These are phyloP conservation scores for Lycaon pictus DNA, from an alignment of 2,113 vertebrate genomes.

Conservation along the genomic window DNA sequence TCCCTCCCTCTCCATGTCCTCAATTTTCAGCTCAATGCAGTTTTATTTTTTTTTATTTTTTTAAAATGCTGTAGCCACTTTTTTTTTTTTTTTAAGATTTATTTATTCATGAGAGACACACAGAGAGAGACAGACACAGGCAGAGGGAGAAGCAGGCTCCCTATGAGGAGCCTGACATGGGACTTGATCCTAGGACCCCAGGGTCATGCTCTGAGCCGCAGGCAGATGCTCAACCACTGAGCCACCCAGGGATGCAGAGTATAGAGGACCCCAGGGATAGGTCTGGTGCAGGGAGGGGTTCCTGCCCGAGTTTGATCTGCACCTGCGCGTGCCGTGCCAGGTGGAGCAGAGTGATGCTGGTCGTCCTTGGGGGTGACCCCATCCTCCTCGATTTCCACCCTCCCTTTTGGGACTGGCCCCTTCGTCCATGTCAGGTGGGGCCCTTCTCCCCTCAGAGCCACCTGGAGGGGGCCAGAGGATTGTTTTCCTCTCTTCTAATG, in stretches of 20 bases:
- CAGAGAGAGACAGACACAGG: too few relatives aligned
- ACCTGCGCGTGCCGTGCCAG: not conserved
- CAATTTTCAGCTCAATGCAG: not conserved
- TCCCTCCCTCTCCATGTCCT: not conserved
- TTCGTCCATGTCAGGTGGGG: rapidly evolving
- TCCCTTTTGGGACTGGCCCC: rapidly evolving
- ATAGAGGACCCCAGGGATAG: not conserved
- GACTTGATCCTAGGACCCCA: too few relatives aligned
- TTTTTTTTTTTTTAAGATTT: too few relatives aligned
- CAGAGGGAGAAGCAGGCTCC: too few relatives aligned
- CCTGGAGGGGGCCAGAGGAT: not conserved
- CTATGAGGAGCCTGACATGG: too few relatives aligned
- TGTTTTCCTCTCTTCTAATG: not conserved
- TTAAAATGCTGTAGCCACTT: too few relatives aligned
- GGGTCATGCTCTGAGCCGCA: too few relatives aligned
- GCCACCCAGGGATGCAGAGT: too few relatives aligned
- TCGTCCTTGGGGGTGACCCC: not conserved
- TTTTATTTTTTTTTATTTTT: too few relatives aligned
- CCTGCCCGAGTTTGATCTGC: not conserved
- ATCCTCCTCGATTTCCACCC: not conserved
- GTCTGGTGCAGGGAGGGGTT: not conserved
- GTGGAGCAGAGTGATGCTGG: too few relatives aligned
- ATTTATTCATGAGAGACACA: too few relatives aligned
- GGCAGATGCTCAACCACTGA: too few relatives aligned
- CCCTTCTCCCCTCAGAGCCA: not conserved